These are phyloP conservation scores for Machimus rusticus DNA, from an alignment of 2,888 invertebrate species.

Conservation along the genomic window DNA sequence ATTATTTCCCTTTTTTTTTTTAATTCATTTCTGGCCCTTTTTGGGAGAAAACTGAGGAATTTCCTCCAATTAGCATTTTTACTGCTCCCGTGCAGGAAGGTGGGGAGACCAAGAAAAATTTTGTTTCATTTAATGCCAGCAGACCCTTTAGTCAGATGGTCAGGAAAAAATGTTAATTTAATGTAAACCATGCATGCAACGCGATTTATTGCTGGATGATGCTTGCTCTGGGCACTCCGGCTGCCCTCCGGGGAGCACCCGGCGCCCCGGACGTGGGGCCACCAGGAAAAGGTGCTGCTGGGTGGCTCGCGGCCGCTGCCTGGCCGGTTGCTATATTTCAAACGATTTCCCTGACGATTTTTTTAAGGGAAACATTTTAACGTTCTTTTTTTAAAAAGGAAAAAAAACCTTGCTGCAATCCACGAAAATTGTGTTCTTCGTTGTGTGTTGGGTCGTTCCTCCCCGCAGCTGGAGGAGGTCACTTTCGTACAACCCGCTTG, in stretches of 20 bases:
- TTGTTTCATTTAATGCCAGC: conserved; percentile 34
- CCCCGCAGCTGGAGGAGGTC: neutral
- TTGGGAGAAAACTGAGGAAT: conserved; percentile 29
- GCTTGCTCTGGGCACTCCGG: conserved; percentile 26
- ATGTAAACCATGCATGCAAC: conserved; percentile 41
- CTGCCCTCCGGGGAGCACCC: neutral
- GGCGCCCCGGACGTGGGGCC: neutral
- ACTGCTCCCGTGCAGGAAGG: neutral
- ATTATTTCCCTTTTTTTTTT: neutral
- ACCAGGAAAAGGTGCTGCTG: neutral
- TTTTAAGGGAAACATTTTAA: neutral
- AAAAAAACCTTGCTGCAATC: neutral
- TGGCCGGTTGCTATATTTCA: neutral
- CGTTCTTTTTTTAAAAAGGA: neutral
- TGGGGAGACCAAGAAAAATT: conserved; percentile 30
- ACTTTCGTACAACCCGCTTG: neutral
- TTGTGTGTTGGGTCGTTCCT: neutral
- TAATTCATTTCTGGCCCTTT: neutral
- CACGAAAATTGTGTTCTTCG: neutral
- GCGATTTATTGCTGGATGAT: conserved; percentile 42
- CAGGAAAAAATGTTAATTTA: conserved; percentile 42
- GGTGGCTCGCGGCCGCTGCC: neutral
- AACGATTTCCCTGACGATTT: neutral
- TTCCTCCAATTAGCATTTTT: conserved; percentile 37
- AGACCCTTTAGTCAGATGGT: conserved; percentile 34